Evolutionary conservation across 2,888 invertebrate species (phyloP).

Genomic region (Phyto melanocephala): DNA sequence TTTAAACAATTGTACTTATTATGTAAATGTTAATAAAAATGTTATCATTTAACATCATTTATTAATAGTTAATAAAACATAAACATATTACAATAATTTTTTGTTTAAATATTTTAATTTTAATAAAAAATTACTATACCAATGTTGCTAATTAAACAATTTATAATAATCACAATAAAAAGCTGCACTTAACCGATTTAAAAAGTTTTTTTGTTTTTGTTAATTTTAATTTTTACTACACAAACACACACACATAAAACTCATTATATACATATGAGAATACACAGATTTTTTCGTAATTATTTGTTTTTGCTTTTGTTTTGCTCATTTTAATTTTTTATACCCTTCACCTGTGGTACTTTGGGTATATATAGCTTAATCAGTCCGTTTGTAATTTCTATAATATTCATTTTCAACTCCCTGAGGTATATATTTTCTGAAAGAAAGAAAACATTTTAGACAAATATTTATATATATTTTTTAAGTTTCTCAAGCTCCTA

Average conservation of each 20-base stretch:
- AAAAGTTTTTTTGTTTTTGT: neutral
- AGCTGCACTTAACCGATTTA: slow-evolving; percentile 38
- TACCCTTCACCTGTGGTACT: too few species aligned
- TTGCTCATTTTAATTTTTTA: too few species aligned
- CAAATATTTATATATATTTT: too few species aligned
- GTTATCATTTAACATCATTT: neutral
- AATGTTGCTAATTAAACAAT: slow-evolving; percentile 45
- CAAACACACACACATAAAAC: too few species aligned
- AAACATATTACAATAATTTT: neutral
- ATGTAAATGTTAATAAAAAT: too few species aligned
- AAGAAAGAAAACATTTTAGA: too few species aligned
- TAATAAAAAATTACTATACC: neutral
- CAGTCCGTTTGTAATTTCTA: too few species aligned
- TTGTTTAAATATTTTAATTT: neutral
- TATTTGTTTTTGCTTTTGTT: slow-evolving; percentile 22
- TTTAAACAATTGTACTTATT: too few species aligned
- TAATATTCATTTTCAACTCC: too few species aligned
- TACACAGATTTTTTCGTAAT: neutral
- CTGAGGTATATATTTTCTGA: too few species aligned
- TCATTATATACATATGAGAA: neutral
- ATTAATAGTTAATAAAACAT: slow-evolving; percentile 20
- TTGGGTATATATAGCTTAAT: too few species aligned
- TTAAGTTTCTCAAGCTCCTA: too few species aligned
- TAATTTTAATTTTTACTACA: slow-evolving; percentile 19
- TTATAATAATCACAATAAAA: slow-evolving; percentile 16